Base-by-base conservation (phyloP, 2,113 vertebrate genomes). In the Phrynocephalus versicolor region DNA sequence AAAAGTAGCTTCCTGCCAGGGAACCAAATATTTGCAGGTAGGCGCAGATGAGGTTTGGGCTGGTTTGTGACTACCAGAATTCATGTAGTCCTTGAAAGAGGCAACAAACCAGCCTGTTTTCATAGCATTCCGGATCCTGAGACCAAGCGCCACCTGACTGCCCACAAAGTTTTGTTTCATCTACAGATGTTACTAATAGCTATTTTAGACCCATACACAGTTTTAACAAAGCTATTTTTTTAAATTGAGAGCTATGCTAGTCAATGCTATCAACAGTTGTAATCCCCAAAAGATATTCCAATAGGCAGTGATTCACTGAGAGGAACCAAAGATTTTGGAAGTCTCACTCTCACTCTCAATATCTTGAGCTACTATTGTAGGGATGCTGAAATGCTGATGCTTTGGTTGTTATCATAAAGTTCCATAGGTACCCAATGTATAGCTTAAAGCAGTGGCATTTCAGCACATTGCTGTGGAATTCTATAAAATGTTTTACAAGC, bases 401-500 rank as follows among this genome's bases (percentile, higher is more conserved):
- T 8, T 71, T 41, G 35, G 65, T 85, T 72, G 77, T 58, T 69
- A 35, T 58, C 9, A 10, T 64, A 74, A 55, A 33, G 13, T 79
- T 79, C 39, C 21, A 72, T 45, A 81, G 70, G 84, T 62, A 57
- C 62, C 6, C 21, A 65, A 57, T 78, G 35, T 62, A 39, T 78
- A 18, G 8, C 25, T 76, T 60, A 81, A 10, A 74, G 6, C 12
- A 85, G 58, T 77, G 88, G 74, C 62, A 83, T 1, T 87, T 62
- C 80, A 91, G 57, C 13, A 55, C 41, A 64, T 86, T 21, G 23
- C 37, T 39, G 76, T 82, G 64, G 62, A 80, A 85, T 85, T 85
- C 84, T 73, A 85, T 85, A 80, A 85, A 85, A 72, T 51, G 58
- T 85, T 85, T 74, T 55, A 85, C 77, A 84, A 84, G 82, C 73